Evolutionary conservation across 2,888 invertebrate species (phyloP), one percentile per base, ranked within the genome.

Genomic region (Spisula solida): DNA sequence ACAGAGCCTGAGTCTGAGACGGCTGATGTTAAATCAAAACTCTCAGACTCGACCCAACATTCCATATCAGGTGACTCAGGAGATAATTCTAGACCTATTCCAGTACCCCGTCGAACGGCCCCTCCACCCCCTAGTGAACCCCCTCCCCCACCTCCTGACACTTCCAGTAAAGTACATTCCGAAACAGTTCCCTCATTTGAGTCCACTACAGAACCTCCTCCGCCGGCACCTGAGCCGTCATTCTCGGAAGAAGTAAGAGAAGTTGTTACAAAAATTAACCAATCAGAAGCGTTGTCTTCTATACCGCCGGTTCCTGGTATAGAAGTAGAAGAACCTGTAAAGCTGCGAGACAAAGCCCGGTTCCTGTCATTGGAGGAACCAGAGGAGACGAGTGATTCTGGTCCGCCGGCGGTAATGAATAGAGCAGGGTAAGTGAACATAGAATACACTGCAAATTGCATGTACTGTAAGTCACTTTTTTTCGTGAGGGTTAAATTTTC

Each of bases 101-200:
- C 92, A 60, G 84, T 90, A 41, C 90, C 92, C 41, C 87, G 90
- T 60, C 75, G 91, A 79, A 82, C 90, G 81, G 83, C 93, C 88
- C 85, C 92, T 25, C 48, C 89, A 82, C 86, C 88, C 89, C 93
- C 85, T 48, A 86, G 83, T 41, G 88, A 85, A 34, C 80, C 86
- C 84, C 94, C 88, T 70, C 93, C 91, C 60, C 93, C 91, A 75
- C 93, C 91, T 41, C 92, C 87, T 78, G 87, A 70, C 80, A 75
- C 60, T 48, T 85, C 29, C 80, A 81, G 78, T 80, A 41, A 66
- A 41, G 41, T 70, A 86, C 86, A 86, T 86, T 86, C 86, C 86
- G 66, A 29, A 20, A 66, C 81, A 29, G 4, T 81, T 51, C 25
- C 70, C 14, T 25, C 81, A 29, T 56, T 55, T 16, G 70, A 80